These are phyloP conservation scores for Rhizoglyphus robini DNA, from an alignment of 1,140 invertebrate genomes.

Conservation along the genomic window DNA sequence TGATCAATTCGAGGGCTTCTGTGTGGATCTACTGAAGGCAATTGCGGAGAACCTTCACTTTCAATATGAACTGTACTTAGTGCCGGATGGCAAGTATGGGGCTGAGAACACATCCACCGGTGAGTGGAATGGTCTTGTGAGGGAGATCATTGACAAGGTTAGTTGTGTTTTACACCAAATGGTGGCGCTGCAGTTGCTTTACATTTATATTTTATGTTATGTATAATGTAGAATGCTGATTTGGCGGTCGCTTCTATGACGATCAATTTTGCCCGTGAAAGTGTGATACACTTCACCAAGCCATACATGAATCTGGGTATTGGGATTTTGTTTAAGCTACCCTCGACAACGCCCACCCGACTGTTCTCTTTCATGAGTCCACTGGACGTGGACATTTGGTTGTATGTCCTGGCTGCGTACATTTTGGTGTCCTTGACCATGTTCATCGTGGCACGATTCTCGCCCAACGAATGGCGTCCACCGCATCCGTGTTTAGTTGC, in stretches of 20 bases:
- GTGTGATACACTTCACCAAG: slow-evolving; percentile 86
- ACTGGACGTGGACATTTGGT: slow-evolving; percentile 82
- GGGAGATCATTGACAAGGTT: slow-evolving; percentile 26
- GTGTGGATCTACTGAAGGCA: slow-evolving; percentile 33
- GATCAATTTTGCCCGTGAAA: slow-evolving; percentile 74
- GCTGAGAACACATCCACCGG: slow-evolving; percentile 22
- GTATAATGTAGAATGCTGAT: slow-evolving; percentile 15
- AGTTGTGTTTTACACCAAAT: not conserved
- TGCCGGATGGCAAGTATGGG: slow-evolving; percentile 37
- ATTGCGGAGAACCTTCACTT: slow-evolving; percentile 65
- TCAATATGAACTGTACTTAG: slow-evolving; percentile 48
- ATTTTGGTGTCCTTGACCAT: slow-evolving; percentile 76
- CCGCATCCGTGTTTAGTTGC: slow-evolving; percentile 50
- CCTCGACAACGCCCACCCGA: slow-evolving; percentile 67
- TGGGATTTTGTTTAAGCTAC: slow-evolving; percentile 41
- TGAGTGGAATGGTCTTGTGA: slow-evolving; percentile 37
- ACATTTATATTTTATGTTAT: not conserved
- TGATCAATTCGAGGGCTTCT: slow-evolving; percentile 73
- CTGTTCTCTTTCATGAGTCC: slow-evolving; percentile 87
- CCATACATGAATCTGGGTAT: slow-evolving; percentile 84
- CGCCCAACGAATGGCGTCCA: slow-evolving; percentile 71
- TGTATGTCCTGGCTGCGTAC: slow-evolving; percentile 87
- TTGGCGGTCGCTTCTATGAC: slow-evolving; percentile 68
- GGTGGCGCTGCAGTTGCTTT: not conserved
- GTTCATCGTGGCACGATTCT: slow-evolving; percentile 80